Evolutionary conservation across 2,797 vertebrate genomes (phyloP), one percentile per base, ranked within the genome.

Genomic region (Xenentodon cancila): DNA sequence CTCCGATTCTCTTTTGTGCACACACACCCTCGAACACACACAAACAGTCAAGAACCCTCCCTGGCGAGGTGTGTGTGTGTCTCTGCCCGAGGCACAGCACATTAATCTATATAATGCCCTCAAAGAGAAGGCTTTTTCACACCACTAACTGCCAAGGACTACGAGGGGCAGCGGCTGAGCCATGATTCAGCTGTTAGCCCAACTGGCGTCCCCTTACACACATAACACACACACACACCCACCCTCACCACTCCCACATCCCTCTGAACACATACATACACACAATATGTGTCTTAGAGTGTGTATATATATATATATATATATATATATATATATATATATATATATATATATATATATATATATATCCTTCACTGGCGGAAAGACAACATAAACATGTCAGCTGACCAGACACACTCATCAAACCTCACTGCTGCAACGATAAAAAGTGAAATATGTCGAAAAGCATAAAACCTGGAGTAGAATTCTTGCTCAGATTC

Each of bases 61-160:
- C 88, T 87, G 82, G 86, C 75, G 75, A 87, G 43, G 37, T 40
- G 37, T 40, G 79, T 64, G 65, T 76, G 83, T 82, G 81, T 84
- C 60, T 81, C 76, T 87, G 88, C 90, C 90, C 75, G 80, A 88
- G 89, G 90, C 90, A 74, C 86, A 91, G 85, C 89, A 91, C 89
- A 92, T 93, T 93, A 93, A 94, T 94, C 92, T 94, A 93, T 94
- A 93, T 94, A 94, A 93, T 93, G 92, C 91, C 88, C 90, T 92
- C 88, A 91, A 92, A 94, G 90, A 91, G 91, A 87, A 89, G 88
- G 90, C 89, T 92, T 93, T 91, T 92, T 93, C 92, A 93, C 92
- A 92, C 91, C 88, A 87, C 88, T 79, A 88, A 91, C 90, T 93
- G 91, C 90, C 90, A 89, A 92, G 89, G 88, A 81, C 88, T 89